Evolutionary conservation across 2,888 invertebrate genomes (phyloP).

Genomic region (Phyto melanocephala): DNA sequence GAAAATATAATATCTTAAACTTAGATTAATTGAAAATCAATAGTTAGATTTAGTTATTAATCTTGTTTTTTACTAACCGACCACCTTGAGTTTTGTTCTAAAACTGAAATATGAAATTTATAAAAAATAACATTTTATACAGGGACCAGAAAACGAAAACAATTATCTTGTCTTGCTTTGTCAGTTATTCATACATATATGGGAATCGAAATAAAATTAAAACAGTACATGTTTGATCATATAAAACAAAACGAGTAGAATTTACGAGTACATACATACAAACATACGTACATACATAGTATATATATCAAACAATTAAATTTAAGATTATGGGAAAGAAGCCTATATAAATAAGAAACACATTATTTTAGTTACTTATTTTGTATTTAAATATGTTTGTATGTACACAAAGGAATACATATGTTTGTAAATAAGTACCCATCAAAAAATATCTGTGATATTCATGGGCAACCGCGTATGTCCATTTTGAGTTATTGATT

Average conservation of each 20-base stretch:
- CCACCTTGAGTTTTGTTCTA: constrained; percentile 34
- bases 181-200: constrained; percentile 5
- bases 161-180: background rate
- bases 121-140: constrained; percentile 37
- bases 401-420: background rate
- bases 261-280: background rate
- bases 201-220: constrained; percentile 10
- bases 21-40: background rate
- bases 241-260: no score
- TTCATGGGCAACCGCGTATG: no score
- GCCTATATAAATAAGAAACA: background rate
- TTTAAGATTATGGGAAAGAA: constrained; percentile 13
- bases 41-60: background rate
- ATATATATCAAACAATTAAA: background rate
- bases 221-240: background rate
- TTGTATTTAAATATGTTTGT: background rate
- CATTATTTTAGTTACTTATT: no score
- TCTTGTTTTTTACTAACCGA: background rate
- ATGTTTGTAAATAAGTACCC: no score
- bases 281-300: background rate
- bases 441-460: no score
- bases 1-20: background rate
- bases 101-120: constrained; percentile 48
- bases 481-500: no score
- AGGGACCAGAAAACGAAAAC: background rate